Percentiles rank a stretch among this genome's conserved stretches.
These are phyloP conservation scores for Pocota personata DNA, from an alignment of 2,888 invertebrate genomes.

Conservation along the genomic window DNA sequence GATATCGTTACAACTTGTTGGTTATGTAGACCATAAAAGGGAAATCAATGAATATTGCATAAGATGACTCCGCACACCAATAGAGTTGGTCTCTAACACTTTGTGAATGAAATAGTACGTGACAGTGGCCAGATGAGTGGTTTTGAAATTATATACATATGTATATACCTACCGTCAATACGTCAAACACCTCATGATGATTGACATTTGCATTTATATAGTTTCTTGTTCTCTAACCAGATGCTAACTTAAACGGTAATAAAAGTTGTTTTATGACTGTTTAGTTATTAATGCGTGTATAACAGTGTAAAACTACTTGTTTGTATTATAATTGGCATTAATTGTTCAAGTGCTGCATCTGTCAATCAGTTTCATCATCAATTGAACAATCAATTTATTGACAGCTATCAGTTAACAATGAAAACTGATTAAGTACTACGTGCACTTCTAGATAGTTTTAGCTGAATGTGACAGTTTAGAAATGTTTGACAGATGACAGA, in stretches of 20 bases:
- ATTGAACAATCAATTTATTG: conserved; percentile 39
- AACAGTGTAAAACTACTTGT: neutral
- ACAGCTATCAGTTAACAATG: neutral
- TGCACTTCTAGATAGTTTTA: neutral
- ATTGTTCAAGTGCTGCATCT: conserved; percentile 10
- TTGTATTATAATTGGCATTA: conserved; percentile 24
- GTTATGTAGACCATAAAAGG: neutral
- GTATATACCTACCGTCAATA: neutral
- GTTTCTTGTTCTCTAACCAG: neutral
- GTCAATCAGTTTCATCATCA: conserved; percentile 37
- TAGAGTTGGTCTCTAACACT: neutral
- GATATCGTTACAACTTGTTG: neutral
- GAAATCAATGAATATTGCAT: conserved; percentile 41
- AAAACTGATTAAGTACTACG: neutral
- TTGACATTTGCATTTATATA: conserved; percentile 3
- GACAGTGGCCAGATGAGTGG: neutral
- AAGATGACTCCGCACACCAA: neutral
- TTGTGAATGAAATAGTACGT: conserved; percentile 16
- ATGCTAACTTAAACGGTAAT: neutral
- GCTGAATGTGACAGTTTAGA: neutral
- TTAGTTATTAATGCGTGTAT: neutral
- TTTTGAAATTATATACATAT: neutral
- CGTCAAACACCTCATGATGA: neutral
- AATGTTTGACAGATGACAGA: neutral
- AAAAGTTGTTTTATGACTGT: conserved; percentile 10